Base-by-base conservation (phyloP, 2,797 vertebrate species). In the Oreortyx pictus region DNA sequence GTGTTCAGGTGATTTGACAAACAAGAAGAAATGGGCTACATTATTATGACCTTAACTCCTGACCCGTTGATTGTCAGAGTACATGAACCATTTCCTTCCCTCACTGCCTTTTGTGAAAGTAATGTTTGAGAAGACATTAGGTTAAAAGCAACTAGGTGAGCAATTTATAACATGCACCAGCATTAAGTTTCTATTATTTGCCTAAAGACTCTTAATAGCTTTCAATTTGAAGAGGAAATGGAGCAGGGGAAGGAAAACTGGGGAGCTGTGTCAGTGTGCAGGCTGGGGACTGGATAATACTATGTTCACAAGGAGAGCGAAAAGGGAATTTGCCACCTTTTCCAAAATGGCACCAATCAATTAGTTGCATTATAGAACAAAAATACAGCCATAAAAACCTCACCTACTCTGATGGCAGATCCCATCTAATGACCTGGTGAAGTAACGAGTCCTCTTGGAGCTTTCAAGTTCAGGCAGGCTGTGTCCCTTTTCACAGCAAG, bases 191-290 rank as follows among this genome's bases (percentile, higher is more conserved):
- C 94, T 95, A 96, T 93, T 96, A 95, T 94, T 94, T 95, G 89
- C 92, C 92, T 97, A 95, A 97, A 95, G 83, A 92, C 83, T 92
- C 77, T 91, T 94, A 96, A 97, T 92, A 92, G 93, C 85, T 96
- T 97, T 93, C 95, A 96, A 95, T 97, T 94, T 95, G 93, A 81
- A 89, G 94, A 96, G 94, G 96, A 96, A 97, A 97, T 96, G 95
- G 86, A 97, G 94, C 96, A 96, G 60, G 50, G 86, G 90, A 96
- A 94, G 81, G 73, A 89, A 81, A 89, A 91, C 1, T 76, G 86
- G 82, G 49, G 76, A 94, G 91, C 90, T 94, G 75, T 91, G 92
- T 95, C 95, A 96, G 96, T 93, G 76, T 2, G 47, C 27, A 6
- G 49, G 22, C 79, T 62, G 76, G n/a, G 29, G 77, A 41, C 75